Conservation (phyloP, 2,888 invertebrate species). For the Drosophila macrothrix region DNA sequence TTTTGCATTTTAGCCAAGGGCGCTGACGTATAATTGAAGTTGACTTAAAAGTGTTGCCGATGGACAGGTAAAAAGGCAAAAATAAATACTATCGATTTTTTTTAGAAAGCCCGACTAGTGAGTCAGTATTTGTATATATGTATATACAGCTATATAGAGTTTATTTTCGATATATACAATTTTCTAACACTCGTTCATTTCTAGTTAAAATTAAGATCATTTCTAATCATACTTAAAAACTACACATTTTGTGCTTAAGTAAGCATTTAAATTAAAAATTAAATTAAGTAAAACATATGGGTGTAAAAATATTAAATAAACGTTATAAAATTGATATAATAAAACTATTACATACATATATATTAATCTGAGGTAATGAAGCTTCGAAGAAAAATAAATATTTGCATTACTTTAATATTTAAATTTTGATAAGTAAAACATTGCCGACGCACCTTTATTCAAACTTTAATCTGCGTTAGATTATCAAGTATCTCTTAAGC, state of each 20-base stretch:
- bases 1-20: conserved; percentile 51
- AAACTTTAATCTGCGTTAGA: conserved; percentile 17
- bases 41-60: conserved; percentile 50
- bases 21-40: conserved; percentile 69
- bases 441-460: not conserved
- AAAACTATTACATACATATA: not conserved
- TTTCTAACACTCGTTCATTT: not conserved
- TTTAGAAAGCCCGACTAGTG: not conserved
- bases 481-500: conserved; percentile 10
- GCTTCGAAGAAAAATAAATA: not conserved
- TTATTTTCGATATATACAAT: not conserved
- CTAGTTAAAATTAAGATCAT: not conserved
- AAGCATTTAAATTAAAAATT: not conserved
- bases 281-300: not conserved
- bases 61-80: conserved; percentile 7
- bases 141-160: not conserved
- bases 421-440: not conserved
- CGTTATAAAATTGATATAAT: not conserved
- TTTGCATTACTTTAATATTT: not conserved
- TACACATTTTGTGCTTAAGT: not conserved
- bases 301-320: not conserved
- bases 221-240: not conserved
- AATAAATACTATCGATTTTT: conserved; percentile 22
- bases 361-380: not conserved
- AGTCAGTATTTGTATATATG: not conserved